Conservation (phyloP, 2,113 vertebrate species). For the Chinchilla lanigera region DNA sequence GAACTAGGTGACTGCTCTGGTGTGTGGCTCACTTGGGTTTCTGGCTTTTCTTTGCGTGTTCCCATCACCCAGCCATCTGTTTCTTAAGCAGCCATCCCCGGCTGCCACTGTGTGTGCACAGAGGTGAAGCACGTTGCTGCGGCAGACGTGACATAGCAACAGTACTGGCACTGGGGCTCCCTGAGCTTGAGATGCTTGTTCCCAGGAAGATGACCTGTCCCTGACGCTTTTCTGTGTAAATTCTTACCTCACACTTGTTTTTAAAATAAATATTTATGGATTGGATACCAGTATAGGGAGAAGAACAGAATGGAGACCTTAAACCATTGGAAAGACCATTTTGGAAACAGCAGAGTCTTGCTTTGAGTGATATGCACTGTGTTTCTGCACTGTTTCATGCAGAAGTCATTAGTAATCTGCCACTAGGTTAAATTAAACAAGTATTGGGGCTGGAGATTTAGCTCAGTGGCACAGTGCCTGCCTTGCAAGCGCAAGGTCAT, state of each 20-base stretch:
- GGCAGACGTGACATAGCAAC: accelerated
- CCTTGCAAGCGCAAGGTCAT: too few species aligned
- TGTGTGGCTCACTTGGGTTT: background rate
- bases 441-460: too few species aligned
- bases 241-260: background rate
- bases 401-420: background rate
- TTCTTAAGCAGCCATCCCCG: background rate
- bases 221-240: background rate
- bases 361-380: background rate
- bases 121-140: background rate
- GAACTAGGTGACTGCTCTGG: background rate
- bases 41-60: background rate
- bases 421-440: background rate
- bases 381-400: background rate
- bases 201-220: background rate
- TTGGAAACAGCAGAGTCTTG: background rate
- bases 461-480: too few species aligned
- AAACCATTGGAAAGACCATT: background rate
- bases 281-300: background rate
- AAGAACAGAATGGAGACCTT: background rate
- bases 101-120: accelerated
- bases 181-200: background rate
- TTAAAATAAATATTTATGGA: background rate
- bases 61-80: background rate
- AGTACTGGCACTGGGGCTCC: background rate